Evolutionary conservation across 2,113 vertebrate species (phyloP).

Genomic region (Pycnonotus jocosus): DNA sequence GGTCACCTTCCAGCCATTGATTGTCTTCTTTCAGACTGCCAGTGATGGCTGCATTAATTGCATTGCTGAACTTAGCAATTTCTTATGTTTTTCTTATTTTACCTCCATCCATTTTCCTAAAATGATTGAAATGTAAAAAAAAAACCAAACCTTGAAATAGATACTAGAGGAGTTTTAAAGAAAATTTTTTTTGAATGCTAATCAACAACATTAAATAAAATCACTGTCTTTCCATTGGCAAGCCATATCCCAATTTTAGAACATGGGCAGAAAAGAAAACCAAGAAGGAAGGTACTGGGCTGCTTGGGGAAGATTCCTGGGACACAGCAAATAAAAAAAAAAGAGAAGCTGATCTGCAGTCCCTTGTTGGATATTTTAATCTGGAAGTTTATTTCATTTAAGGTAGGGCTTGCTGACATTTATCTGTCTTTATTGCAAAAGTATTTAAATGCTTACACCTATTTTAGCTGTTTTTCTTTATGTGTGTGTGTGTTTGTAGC

Average conservation of each 20-base stretch:
- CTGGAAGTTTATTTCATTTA: background rate
- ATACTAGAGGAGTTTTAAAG: background rate
- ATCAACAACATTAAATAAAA: background rate
- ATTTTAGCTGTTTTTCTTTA: background rate
- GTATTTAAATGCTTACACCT: background rate
- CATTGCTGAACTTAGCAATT: conserved; percentile 49
- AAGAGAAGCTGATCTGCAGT: background rate
- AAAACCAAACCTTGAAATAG: background rate
- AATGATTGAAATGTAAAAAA: background rate
- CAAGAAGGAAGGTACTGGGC: background rate
- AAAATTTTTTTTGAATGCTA: background rate
- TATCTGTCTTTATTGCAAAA: background rate
- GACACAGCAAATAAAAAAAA: background rate
- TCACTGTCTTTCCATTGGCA: background rate
- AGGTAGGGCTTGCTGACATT: background rate
- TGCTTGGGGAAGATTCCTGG: background rate
- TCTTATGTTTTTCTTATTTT: background rate
- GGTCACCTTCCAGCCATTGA: conserved; percentile 74
- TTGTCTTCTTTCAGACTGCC: conserved; percentile 51
- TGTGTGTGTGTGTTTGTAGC: accelerated
- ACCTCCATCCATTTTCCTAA: conserved; percentile 32
- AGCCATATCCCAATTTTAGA: background rate
- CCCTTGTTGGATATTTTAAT: background rate
- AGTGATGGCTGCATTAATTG: conserved; percentile 57
- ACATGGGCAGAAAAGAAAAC: background rate